phyloP scores from a whole-genome alignment of 1,140 invertebrate species.

The Babylonia areolata region DNA sequence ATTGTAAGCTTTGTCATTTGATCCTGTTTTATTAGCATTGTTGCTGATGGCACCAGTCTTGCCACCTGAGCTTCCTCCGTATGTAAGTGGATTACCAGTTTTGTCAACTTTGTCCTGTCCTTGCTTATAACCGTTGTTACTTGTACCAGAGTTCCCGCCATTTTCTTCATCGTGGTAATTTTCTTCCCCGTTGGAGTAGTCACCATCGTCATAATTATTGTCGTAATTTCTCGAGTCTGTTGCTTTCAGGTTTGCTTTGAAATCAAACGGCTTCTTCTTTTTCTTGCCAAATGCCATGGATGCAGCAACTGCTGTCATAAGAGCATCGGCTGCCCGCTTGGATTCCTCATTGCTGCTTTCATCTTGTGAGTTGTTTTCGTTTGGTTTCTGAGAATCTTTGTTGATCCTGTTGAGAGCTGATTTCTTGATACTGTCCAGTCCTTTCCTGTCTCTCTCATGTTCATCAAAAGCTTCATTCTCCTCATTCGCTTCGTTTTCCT shows the following conservation, averaged over 20 bases:
- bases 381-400: not conserved
- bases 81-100: too few species aligned
- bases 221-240: not conserved
- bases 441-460: not conserved
- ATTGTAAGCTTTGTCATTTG: too few species aligned
- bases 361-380: not conserved
- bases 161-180: not conserved
- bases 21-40: too few species aligned
- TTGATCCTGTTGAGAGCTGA: not conserved
- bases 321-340: not conserved
- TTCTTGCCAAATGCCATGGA: not conserved
- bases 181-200: not conserved
- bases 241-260: not conserved
- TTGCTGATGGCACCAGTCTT: too few species aligned
- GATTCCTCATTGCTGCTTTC: not conserved
- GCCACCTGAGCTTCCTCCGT: too few species aligned
- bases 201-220: not conserved
- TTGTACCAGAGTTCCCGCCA: not conserved
- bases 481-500: not conserved
- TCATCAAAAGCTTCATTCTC: not conserved
- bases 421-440: not conserved
- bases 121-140: not conserved
- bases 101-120: not conserved
- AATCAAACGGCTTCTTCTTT: constrained; percentile 5
- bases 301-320: not conserved